Percentiles rank a stretch among this genome's conserved stretches.
These are phyloP conservation scores for Pygathrix nemaeus DNA, from an alignment of 2,113 vertebrate species.

Conservation along the genomic window DNA sequence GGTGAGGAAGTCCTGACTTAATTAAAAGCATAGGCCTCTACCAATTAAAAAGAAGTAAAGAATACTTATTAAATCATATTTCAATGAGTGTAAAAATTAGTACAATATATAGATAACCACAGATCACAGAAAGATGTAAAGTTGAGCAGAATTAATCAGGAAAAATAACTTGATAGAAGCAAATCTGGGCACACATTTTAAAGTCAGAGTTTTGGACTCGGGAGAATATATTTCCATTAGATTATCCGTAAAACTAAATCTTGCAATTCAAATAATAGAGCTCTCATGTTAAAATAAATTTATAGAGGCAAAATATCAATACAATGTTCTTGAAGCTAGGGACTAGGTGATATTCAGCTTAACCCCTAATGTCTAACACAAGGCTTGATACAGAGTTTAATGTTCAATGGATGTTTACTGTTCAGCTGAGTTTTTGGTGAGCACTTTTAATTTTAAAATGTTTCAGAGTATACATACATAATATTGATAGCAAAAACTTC, in stretches of 20 bases:
- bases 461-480: background rate
- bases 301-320: background rate
- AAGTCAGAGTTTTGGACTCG: background rate
- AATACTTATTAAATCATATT: background rate
- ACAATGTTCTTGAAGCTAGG: background rate
- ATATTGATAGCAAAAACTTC: background rate
- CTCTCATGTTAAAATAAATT: background rate
- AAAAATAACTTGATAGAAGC: background rate
- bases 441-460: background rate
- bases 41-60: background rate
- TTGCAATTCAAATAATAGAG: background rate
- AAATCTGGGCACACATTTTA: conserved; percentile 4
- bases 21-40: background rate
- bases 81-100: background rate
- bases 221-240: background rate
- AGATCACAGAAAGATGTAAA: background rate
- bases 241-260: background rate
- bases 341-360: background rate
- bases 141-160: background rate
- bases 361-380: background rate
- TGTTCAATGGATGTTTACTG: background rate
- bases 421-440: background rate
- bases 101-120: background rate
- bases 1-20: background rate
- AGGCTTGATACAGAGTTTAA: background rate